These are phyloP conservation scores for Brachystomella parvula DNA, from an alignment of 1,140 invertebrate genomes.

Conservation along the genomic window DNA sequence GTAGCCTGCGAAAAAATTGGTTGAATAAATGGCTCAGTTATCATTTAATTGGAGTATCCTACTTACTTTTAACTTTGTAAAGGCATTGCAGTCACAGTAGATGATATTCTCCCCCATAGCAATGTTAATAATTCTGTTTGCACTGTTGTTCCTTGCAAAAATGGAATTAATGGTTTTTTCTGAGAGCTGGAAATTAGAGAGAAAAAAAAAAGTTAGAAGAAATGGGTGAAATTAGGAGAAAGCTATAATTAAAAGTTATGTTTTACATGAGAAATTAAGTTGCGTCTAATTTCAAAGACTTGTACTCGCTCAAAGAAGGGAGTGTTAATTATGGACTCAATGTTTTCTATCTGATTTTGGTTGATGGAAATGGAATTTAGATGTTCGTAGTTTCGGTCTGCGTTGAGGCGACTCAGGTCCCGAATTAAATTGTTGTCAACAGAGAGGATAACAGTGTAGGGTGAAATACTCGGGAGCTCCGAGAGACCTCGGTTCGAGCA, in stretches of 20 bases:
- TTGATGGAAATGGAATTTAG: conserved; percentile 13
- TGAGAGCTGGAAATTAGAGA: conserved; percentile 19
- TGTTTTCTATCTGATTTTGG: conserved; percentile 17
- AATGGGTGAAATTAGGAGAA: neutral
- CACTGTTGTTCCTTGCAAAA: neutral
- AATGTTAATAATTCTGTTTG: neutral
- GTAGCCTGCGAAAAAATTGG: conserved; percentile 6
- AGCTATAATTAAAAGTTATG: neutral
- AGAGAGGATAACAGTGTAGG: conserved; percentile 9
- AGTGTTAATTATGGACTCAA: conserved; percentile 6
- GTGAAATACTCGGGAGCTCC: conserved; percentile 20
- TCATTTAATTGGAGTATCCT: neutral
- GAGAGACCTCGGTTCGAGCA: conserved; percentile 18
- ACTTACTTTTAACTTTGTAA: conserved; percentile 18
- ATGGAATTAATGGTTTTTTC: neutral
- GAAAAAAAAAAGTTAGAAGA: conserved; percentile 9
- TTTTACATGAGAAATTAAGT: conserved; percentile 2
- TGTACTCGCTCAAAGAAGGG: conserved; percentile 21
- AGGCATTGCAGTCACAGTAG: conserved; percentile 22
- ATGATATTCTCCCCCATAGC: conserved; percentile 22
- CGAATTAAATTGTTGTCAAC: conserved; percentile 18
- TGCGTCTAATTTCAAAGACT: conserved; percentile 14
- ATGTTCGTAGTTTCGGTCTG: conserved; percentile 19
- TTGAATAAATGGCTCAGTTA: neutral
- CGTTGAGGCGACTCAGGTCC: conserved; percentile 9